Base-by-base conservation (phyloP, 2,113 vertebrate genomes). In the Laticauda laticaudata region DNA sequence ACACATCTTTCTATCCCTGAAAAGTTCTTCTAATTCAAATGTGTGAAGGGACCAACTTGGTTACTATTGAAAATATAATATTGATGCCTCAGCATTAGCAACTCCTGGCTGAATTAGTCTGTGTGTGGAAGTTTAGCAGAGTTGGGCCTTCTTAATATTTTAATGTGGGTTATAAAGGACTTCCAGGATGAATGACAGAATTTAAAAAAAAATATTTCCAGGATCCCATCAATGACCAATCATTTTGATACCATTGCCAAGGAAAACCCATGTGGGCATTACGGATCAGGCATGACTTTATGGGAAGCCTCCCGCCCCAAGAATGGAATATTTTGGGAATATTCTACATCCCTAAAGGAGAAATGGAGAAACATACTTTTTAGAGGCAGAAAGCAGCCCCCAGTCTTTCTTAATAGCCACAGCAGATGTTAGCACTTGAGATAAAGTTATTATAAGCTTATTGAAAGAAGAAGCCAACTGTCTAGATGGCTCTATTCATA, bases 1-100 rank as follows among this genome's bases (percentile, higher is more conserved):
- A 87, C 0, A 1, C 7, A 88, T 91, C 95, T 34, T 29, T 51
- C 54, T 95, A 54, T 90, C 92, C 93, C 86, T 91, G 81, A 92
- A 93, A 93, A 93, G 86, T 81, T n/a, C 8, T 26, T 12, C 12
- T 86, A 43, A 39, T 90, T 85, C 24, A 56, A 81, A 81, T 48
- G 34, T 18, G 56, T 45, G 1, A 53, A 75, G 51, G 2, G 23
- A 15, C 4, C 24, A 69, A 14, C 64, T 69, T 14, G n/a, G 12
- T 69, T 69, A 15, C 64, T 15, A 69, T 34, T 34, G 15, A 12
- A 69, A 69, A 69, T 69, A 34, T n/a, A 69, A 69, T 69, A 69
- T 34, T 69, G 4, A 69, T 3, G 4, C 11, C 29, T 69, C 64
- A 69, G 64, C 29, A 34, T n/a, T 69, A 12, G 64, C 64, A 69